A percentile compares a stretch with the other conserved stretches of the same genome.
phyloP scores from a whole-genome alignment of 1,140 invertebrate species.

The Heliconius nattereri region DNA sequence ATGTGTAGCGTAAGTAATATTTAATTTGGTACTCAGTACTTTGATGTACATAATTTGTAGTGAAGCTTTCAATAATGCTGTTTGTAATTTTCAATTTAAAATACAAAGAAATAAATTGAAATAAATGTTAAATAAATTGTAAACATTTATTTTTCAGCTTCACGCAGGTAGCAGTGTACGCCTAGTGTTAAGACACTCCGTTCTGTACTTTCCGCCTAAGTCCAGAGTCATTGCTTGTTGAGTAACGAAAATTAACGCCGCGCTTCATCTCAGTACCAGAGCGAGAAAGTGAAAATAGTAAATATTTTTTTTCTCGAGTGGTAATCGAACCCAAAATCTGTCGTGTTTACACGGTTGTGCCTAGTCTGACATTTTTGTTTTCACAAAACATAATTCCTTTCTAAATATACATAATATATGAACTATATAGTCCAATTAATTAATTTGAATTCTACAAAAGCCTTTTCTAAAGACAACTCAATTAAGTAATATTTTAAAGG shows the following conservation, averaged over 20 bases:
- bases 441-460: conserved; percentile 1
- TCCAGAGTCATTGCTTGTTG: too few species aligned
- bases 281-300: too few species aligned
- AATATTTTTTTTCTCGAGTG: too few species aligned
- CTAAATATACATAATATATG: not conserved
- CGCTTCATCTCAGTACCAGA: too few species aligned
- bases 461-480: conserved; percentile 27
- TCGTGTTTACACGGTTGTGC: too few species aligned
- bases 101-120: not conserved
- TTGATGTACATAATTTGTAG: not conserved
- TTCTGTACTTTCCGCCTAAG: too few species aligned
- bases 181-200: too few species aligned
- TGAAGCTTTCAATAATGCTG: not conserved
- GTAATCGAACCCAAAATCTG: too few species aligned
- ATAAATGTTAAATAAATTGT: too few species aligned
- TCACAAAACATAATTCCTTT: not conserved
- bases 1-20: not conserved
- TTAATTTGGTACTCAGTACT: not conserved
- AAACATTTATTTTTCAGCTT: too few species aligned
- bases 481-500: conserved; percentile 48
- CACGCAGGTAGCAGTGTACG: too few species aligned
- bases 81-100: not conserved
- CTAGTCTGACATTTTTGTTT: not conserved
- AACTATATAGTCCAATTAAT: not conserved
- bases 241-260: too few species aligned